phyloP scores from a whole-genome alignment of 2,797 vertebrate species.

The Dendrocincla fuliginosa region DNA sequence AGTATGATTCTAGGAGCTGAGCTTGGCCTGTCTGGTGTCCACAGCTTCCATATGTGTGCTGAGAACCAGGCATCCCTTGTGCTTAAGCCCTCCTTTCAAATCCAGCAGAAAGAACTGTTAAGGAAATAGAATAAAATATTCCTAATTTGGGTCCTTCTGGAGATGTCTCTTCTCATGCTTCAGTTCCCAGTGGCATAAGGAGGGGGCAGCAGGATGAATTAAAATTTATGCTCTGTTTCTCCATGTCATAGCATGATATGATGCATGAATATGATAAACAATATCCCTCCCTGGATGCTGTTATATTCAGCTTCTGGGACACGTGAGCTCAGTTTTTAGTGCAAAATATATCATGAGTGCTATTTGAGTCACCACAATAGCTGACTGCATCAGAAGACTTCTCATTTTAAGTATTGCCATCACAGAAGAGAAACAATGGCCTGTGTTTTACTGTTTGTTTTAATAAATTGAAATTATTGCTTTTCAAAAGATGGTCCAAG shows the following conservation, averaged over 20 bases:
- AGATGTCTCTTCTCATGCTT: not conserved
- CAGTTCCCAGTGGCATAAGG: not conserved
- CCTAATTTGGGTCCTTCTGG: not conserved
- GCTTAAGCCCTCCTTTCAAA: not conserved
- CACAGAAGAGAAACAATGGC: conserved; percentile 2
- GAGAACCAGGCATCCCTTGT: not conserved
- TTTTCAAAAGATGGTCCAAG: conserved; percentile 18
- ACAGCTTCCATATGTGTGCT: not conserved
- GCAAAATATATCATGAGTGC: not conserved
- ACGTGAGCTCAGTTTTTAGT: not conserved
- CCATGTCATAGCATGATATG: not conserved
- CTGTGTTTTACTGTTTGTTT: not conserved
- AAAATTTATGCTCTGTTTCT: not conserved
- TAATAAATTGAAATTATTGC: not conserved
- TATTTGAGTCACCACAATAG: not conserved
- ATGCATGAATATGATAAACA: not conserved
- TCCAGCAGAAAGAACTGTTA: not conserved
- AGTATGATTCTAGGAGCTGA: not conserved
- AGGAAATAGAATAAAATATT: not conserved
- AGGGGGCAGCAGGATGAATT: not conserved
- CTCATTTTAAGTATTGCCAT: not conserved
- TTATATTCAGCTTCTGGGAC: not conserved
- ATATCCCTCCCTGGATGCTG: not conserved
- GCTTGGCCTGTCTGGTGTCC: not conserved
- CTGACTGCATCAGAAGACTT: not conserved